A percentile compares a stretch with the other conserved stretches of the same genome.
Evolutionary conservation across 2,888 invertebrate genomes (phyloP).

Genomic region (Apotomis capreana): DNA sequence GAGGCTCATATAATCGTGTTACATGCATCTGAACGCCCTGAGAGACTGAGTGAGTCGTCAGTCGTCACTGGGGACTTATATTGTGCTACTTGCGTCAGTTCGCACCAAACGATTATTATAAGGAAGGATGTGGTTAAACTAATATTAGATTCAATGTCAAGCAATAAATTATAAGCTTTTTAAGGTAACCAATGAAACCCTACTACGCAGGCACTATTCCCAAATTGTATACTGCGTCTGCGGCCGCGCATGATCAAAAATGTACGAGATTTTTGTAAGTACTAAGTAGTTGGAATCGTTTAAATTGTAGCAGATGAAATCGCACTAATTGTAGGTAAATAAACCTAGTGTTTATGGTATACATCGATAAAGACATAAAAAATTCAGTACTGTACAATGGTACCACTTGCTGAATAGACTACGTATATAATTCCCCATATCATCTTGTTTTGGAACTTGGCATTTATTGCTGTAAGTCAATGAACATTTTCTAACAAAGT

Average conservation of each 20-base stretch:
- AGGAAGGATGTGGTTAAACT: conserved; percentile 36
- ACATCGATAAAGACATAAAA: too few relatives aligned
- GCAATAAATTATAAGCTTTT: conserved; percentile 12
- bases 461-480: too few relatives aligned
- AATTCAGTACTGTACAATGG: too few relatives aligned
- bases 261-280: too few relatives aligned
- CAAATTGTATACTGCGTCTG: neutral
- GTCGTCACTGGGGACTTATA: conserved; percentile 1
- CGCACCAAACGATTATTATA: conserved; percentile 18
- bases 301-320: too few relatives aligned
- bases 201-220: neutral
- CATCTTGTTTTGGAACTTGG: too few relatives aligned
- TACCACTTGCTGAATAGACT: too few relatives aligned
- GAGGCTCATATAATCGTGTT: conserved; percentile 1
- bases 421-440: too few relatives aligned
- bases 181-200: neutral
- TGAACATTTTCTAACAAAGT: too few relatives aligned
- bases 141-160: conserved; percentile 25
- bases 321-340: too few relatives aligned
- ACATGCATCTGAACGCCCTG: conserved; percentile 5
- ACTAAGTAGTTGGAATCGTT: too few relatives aligned
- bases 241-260: neutral
- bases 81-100: conserved; percentile 21
- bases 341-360: too few relatives aligned
- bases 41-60: conserved; percentile 20